Evolutionary conservation across 1,140 invertebrate species (phyloP), one percentile per base, ranked within the genome.

Genomic region (Sesamia nonagrioides): DNA sequence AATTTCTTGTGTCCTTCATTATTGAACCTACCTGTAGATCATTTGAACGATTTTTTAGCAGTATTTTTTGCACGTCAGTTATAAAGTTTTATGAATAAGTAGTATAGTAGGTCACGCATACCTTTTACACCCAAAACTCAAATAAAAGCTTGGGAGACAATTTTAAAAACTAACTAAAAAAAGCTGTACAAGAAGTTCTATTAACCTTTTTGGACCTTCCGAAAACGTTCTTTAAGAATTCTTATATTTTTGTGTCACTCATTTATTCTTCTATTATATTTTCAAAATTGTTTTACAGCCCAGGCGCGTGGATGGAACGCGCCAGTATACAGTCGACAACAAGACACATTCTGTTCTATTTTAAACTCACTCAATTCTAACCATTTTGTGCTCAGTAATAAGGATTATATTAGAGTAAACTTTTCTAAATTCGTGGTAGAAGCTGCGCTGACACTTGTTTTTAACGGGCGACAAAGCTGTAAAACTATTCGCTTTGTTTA

Each of bases 181-280:
- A 72, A 73, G 54, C 5, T n/a, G 18, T 50, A 58, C 66, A 79
- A 87, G 74, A 82, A 79, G 40, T 50, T 21, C 79, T 73, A 85
- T 86, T 84, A 83, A 17, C 18, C 48, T 78, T 77, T 58, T 82
- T 13, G 54, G 82, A 91, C 90, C 88, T 92, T 89, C 86, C 82
- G 86, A 89, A 90, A 88, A 89, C 81, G 81, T 89, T 84, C 84
- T 86, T 89, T 88, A 87, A 90, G 84, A 91, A 91, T 91, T 86
- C 78, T 80, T 72, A 86, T 88, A 88, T 89, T 89, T 74, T 86
- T 88, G 73, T 88, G 78, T 48, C 56, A 33, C 61, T 88, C 85
- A 87, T 85, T 87, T 86, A 83, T 86, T 79, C 73, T 75, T 81
- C 80, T 82, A 84, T 89, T 88, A 84, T 89, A 86, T 74, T 84